Percentiles rank a stretch among this genome's conserved stretches.
Evolutionary conservation across 2,113 vertebrate species (phyloP).

Genomic region (Perca fluviatilis): DNA sequence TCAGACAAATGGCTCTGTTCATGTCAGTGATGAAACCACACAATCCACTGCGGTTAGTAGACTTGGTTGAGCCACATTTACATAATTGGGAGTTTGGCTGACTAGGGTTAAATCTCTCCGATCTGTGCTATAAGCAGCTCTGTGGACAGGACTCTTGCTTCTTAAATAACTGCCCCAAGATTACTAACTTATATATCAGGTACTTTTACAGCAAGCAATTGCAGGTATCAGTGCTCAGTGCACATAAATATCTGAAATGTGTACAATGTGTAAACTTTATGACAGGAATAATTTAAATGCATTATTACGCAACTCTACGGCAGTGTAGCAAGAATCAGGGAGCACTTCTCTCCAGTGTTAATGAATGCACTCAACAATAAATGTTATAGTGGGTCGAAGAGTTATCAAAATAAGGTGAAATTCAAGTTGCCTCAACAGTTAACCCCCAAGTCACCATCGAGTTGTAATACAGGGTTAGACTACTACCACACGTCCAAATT

Average conservation of each 20-base stretch:
- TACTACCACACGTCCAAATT: constrained; percentile 80
- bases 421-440: constrained; percentile 65
- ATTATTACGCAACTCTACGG: constrained; percentile 1
- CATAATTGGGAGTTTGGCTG: constrained; percentile 63
- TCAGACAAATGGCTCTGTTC: constrained; percentile 77
- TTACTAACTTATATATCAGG: not conserved
- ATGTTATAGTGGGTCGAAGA: constrained; percentile 64
- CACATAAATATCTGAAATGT: not conserved
- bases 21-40: constrained; percentile 78
- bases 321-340: constrained; percentile 22
- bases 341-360: constrained; percentile 40
- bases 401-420: constrained; percentile 79
- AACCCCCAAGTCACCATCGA: constrained; percentile 62
- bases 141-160: constrained; percentile 15
- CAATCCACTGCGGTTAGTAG: constrained; percentile 67
- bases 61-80: constrained; percentile 66
- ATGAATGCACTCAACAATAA: constrained; percentile 52
- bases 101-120: constrained; percentile 38
- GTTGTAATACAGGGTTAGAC: constrained; percentile 79
- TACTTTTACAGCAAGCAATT: constrained; percentile 7
- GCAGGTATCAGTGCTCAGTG: not conserved
- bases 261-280: not conserved
- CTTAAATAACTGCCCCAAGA: constrained; percentile 2
- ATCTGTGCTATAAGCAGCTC: constrained; percentile 41
- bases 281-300: constrained; percentile 11